Base-by-base conservation (phyloP, 2,797 vertebrate species). In the Remorina albescens region DNA sequence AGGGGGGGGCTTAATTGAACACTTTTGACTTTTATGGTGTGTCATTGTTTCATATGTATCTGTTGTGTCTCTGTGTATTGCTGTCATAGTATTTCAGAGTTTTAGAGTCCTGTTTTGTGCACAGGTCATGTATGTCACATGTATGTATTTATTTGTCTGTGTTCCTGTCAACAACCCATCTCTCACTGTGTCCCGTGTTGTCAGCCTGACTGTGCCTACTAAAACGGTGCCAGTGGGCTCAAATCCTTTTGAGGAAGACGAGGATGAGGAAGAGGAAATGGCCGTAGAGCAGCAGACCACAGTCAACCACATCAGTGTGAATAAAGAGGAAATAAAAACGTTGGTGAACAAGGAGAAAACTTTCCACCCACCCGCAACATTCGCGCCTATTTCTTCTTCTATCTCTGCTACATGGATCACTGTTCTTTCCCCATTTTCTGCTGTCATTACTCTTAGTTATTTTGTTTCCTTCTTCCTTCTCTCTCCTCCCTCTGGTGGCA, bases 251-350 rank as follows among this genome's bases (percentile, higher is more conserved):
- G 98, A 98, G 76, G 97, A 99, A 0, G 97, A 96, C 7, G 85
- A 97, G 2, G 96, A 96, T 66, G 96, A 96, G 41, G 95, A 96
- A 54, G 94, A 95, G 57, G 70, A 73, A 54, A 62, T 86, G 93
- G 79, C 91, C 0, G 47, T 63, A 71, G 93, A 96, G 76, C 94
- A 96, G 71, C 71, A 83, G 67, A 90, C 82, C 10, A 75, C 89
- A 60, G 84, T 80, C 80, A 96, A 96, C 94, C 94, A 96, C 84
- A 95, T 94, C 95, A 95, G 91, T 95, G 96, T 96, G 84, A 96
- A 96, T 93, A 98, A 96, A 95, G 95, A 98, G 89, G 96, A 97
- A 95, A 94, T 94, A 89, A 97, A 99, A 98, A 99, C 93, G 98
- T 99, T 97, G 96, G 98, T 99, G 97, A 97, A 96, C 82, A 90